These are phyloP conservation scores for Protaetia brevitarsis DNA, from an alignment of 1,140 invertebrate genomes.

Conservation along the genomic window DNA sequence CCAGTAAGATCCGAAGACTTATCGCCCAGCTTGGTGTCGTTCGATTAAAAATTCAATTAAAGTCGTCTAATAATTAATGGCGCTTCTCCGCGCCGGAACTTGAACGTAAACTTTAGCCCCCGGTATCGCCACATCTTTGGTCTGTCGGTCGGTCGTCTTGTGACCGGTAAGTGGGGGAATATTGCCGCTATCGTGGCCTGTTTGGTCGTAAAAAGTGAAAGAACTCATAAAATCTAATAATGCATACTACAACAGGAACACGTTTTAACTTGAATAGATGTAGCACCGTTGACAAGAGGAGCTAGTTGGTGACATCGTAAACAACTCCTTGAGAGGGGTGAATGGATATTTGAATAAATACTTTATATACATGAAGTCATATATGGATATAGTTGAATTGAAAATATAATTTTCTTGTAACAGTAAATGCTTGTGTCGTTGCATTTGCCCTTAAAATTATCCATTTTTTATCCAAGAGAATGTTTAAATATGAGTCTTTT, in stretches of 20 bases:
- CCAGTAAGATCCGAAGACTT: background rate
- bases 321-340: too few relatives aligned
- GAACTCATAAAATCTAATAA: background rate
- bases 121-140: too few relatives aligned
- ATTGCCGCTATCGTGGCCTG: background rate
- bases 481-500: too few relatives aligned
- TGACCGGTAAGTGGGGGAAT: background rate
- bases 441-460: too few relatives aligned
- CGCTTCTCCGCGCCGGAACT: background rate
- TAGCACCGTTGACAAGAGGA: background rate
- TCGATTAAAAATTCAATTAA: slow-evolving; percentile 19
- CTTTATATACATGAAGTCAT: too few relatives aligned
- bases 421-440: too few relatives aligned
- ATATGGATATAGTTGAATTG: too few relatives aligned
- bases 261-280: background rate
- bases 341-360: too few relatives aligned
- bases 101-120: slow-evolving; percentile 11
- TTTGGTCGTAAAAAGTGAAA: background rate
- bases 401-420: too few relatives aligned
- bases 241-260: background rate
- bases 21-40: background rate
- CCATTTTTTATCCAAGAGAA: too few relatives aligned
- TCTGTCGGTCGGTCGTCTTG: background rate
- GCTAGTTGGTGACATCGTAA: background rate
- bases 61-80: slow-evolving; percentile 13